Evolutionary conservation across 2,113 vertebrate species (phyloP), one percentile per base, ranked within the genome.

Genomic region (Anoura caudifer): DNA sequence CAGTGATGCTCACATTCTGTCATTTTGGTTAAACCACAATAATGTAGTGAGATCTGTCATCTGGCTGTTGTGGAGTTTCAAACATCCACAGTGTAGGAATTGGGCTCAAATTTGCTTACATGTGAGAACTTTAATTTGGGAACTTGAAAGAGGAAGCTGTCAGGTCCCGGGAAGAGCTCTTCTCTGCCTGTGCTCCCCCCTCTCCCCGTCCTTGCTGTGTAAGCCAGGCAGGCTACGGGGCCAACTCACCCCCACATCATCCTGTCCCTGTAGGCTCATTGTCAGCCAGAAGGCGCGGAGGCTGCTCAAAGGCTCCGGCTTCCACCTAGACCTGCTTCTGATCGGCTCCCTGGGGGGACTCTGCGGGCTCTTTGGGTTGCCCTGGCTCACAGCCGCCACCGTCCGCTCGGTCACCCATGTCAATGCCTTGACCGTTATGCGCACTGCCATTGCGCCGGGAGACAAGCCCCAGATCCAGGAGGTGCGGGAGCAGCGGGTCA

Each of bases 401-500:
- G 99, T 99, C 76, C 99, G 99, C 96, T 99, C 99, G 0, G 99
- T 99, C 96, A 99, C 99, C 6, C 99, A 99, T 0, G 99, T 99
- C 98, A 99, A 99, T 0, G 99, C 99, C 0, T 98, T 99, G 92
- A 99, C 99, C 0, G 99, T 99, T 89, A 99, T 99, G 99, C 99
- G 99, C 98, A 99, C 99, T 86, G 99, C 99, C 96, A 99, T 99
- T 0, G 99, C 99, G 0, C 99, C 99, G 0, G 99, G 99, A 5
- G 99, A 99, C 87, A 99, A 99, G 97, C 99, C 99, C 84, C 98
- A 99, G 98, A 99, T 99, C 67, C 98, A 99, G 98, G 99, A 99
- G 98, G 99, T 99, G 96, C 99, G 99, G 96, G 99, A 99, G 97
- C 99, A 99, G 98, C 98, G 99, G 92, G 98, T 99, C 96, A 99